Evolutionary conservation across 2,797 vertebrate species (phyloP), one percentile per base, ranked within the genome.

Genomic region (Nyctalus aviator): DNA sequence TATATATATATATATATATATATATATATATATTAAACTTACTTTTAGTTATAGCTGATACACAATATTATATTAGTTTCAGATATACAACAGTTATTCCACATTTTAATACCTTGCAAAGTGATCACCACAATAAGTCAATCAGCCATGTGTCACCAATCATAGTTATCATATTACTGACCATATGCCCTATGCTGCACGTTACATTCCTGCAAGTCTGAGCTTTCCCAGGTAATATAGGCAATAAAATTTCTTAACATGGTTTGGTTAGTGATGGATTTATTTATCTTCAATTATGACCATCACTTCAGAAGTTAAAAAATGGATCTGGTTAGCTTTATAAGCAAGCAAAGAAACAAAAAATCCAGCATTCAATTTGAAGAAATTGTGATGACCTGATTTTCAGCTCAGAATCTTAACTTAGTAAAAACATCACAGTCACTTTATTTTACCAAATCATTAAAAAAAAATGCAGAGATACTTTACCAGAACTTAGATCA

Each of bases 321-420:
- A 90, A 71, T 18, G 11, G 23, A 77, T 57, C 50, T 86, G 44
- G 50, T 62, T 57, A 92, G 8, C 50, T 62, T 62, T 76, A 73
- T 8, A 88, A 94, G 62, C 41, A 95, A 78, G 77, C 2, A 73
- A 84, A 59, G 73, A 32, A 76, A 37, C 10, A 35, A 35, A 90
- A 89, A 93, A 55, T 4, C 48, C 68, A 84, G 46, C n/a, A 50
- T 95, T 48, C 69, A 84, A 88, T 82, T 64, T 73, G 69, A 82
- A 89, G 32, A 91, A 89, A 86, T 9, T 76, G 53, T 68, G 17
- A 78, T 53, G 14, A 68, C 12, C 48, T 89, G 27, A 90, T 84
- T 84, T 93, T 94, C 50, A 93, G 44, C 68, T 93, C 12, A 90
- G 30, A 44, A 88, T 90, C 59, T 73, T 89, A 48, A 7, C 44